phyloP scores from a whole-genome alignment of 2,797 vertebrate genomes.

The Macropus fuliginosus region DNA sequence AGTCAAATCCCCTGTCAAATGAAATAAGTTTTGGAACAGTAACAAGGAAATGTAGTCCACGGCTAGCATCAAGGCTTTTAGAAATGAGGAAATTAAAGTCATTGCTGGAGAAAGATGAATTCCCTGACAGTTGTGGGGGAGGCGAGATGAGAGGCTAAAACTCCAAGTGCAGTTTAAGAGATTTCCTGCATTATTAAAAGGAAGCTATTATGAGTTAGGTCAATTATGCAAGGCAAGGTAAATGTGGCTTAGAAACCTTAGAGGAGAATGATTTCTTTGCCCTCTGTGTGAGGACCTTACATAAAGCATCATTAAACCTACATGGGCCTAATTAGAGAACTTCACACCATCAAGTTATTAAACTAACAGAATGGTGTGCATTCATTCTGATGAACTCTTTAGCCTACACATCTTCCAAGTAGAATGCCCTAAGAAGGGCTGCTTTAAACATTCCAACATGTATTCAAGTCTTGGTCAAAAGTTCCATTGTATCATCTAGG shows the following conservation, averaged over 20 bases:
- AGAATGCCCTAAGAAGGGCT: neutral
- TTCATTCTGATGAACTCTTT: slow-evolving; percentile 41
- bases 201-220: slow-evolving; percentile 27
- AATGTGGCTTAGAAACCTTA: slow-evolving; percentile 46
- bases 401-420: slow-evolving; percentile 42
- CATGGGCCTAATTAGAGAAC: slow-evolving; percentile 66
- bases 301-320: slow-evolving; percentile 70
- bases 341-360: slow-evolving; percentile 52
- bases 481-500: neutral
- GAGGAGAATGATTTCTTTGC: slow-evolving; percentile 57
- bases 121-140: neutral
- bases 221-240: slow-evolving; percentile 56
- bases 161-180: slow-evolving; percentile 1
- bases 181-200: slow-evolving; percentile 40
- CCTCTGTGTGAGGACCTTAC: slow-evolving; percentile 52
- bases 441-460: neutral
- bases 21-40: slow-evolving; percentile 66
- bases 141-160: neutral
- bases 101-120: slow-evolving; percentile 26
- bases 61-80: slow-evolving; percentile 50
- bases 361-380: slow-evolving; percentile 62
- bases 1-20: slow-evolving; percentile 77
- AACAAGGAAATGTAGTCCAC: slow-evolving; percentile 22
- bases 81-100: neutral
- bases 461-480: neutral